Evolutionary conservation across 2,113 vertebrate species (phyloP).

Genomic region (Serilophus lunatus): DNA sequence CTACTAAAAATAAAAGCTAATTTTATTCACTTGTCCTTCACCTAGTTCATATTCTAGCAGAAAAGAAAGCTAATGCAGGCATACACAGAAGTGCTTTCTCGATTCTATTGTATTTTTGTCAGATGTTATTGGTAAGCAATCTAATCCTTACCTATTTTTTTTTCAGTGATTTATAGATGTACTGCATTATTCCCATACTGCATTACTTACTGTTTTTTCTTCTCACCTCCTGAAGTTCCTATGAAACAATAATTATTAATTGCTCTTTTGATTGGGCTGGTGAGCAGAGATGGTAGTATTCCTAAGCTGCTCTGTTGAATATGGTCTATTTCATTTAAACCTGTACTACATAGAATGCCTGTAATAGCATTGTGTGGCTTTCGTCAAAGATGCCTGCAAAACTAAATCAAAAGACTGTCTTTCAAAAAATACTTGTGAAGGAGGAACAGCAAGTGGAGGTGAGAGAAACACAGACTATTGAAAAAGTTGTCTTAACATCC

Average conservation of each 20-base stretch:
- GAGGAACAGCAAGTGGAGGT: not conserved
- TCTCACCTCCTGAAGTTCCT: not conserved
- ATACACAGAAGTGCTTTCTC: not conserved
- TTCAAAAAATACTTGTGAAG: not conserved
- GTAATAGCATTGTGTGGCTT: not conserved
- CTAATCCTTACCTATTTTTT: not conserved
- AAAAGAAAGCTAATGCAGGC: not conserved
- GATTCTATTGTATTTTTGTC: not conserved
- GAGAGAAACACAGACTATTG: not conserved
- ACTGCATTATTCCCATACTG: not conserved
- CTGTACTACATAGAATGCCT: not conserved
- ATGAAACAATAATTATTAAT: not conserved
- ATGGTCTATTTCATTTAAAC: not conserved
- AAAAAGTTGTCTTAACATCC: not conserved
- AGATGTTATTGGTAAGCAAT: not conserved
- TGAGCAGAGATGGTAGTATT: not conserved
- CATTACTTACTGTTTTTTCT: not conserved
- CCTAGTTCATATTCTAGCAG: not conserved
- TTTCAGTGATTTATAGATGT: not conserved
- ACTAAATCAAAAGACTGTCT: not conserved
- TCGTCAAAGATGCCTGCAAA: not conserved
- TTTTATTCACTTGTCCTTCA: not conserved
- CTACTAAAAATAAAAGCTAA: not conserved
- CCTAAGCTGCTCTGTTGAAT: not conserved
- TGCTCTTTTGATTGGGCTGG: accelerated